Base-by-base conservation (phyloP, 2,797 vertebrate genomes). In the Sebastes goodei region DNA sequence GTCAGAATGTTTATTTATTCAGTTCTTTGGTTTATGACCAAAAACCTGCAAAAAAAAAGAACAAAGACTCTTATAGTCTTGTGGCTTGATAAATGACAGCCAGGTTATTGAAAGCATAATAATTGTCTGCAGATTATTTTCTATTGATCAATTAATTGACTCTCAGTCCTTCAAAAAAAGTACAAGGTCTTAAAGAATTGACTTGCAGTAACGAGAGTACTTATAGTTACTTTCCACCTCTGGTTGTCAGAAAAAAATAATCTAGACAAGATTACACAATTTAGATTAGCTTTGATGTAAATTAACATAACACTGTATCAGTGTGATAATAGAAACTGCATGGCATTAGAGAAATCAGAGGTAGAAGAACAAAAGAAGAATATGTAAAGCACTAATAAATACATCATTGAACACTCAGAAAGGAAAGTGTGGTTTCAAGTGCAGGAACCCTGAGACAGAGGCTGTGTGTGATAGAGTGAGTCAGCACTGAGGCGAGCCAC, bases 271-370 rank as follows among this genome's bases (percentile, higher is more conserved):
- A 69, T 78, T 38, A 63, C 55, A 63, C 64, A 42, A 72, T 76
- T 81, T 85, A 75, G 82, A 85, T 38, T 87, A 91, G 71, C 35
- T 83, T 85, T 10, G 10, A 70, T 89, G 92, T 89, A 88, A 81
- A 88, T 79, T 12, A 71, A 78, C 84, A 53, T 83, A 85, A 87
- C 91, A 94, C 92, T 93, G 91, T 90, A 93, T 93, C 90, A 93
- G 93, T 91, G 93, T 90, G 80, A 86, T 75, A 55, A 75, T 77
- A 86, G 73, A 72, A 85, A 79, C 60, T 86, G 90, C 92, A 91
- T 90, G 88, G 80, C 86, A 67, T 72, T 86, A 61, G 72, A 86
- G 49, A 72, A 88, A 66, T 79, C 65, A 52, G 57, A 78, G 64
- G 76, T 85, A 82, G 81, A 81, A 82, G 83, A 93, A 89, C 84